Evolutionary conservation across 2,888 invertebrate genomes (phyloP).

Genomic region (Tricholauxania praeusta): DNA sequence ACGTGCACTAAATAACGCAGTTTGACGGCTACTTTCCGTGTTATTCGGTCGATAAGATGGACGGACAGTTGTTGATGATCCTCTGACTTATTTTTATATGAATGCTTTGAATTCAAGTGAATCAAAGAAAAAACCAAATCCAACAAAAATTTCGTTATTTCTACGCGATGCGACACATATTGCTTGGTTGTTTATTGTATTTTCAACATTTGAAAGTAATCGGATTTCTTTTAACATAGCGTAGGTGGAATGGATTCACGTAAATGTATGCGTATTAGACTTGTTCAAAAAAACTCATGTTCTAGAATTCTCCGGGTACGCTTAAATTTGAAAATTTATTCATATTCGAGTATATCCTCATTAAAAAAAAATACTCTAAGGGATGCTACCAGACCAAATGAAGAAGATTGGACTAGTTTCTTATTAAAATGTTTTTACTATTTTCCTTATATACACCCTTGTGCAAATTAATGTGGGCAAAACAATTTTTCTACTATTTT

Average conservation of each 20-base stretch:
- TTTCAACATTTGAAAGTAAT: slow-evolving; percentile 12
- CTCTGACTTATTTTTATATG: slow-evolving; percentile 14
- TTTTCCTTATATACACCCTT: too few species aligned
- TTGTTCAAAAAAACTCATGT: too few species aligned
- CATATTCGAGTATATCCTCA: too few species aligned
- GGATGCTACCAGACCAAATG: too few species aligned
- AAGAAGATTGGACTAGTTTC: too few species aligned
- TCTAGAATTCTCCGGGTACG: too few species aligned
- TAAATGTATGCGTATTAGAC: not conserved
- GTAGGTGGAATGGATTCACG: slow-evolving; percentile 17
- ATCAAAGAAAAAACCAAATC: slow-evolving; percentile 4
- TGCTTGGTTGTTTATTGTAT: not conserved
- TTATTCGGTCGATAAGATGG: not conserved
- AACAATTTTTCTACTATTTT: too few species aligned
- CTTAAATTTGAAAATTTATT: too few species aligned
- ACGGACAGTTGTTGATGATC: slow-evolving; percentile 5
- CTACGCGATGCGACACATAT: not conserved
- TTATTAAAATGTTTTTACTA: too few species aligned
- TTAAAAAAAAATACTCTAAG: too few species aligned
- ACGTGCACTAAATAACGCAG: not conserved
- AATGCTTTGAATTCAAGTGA: not conserved
- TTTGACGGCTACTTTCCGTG: not conserved
- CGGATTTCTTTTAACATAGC: slow-evolving; percentile 4
- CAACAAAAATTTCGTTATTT: not conserved
- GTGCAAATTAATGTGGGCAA: too few species aligned